Evolutionary conservation across 2,113 vertebrate genomes (phyloP), one percentile per base, ranked within the genome.

Genomic region (Hyla sarda): DNA sequence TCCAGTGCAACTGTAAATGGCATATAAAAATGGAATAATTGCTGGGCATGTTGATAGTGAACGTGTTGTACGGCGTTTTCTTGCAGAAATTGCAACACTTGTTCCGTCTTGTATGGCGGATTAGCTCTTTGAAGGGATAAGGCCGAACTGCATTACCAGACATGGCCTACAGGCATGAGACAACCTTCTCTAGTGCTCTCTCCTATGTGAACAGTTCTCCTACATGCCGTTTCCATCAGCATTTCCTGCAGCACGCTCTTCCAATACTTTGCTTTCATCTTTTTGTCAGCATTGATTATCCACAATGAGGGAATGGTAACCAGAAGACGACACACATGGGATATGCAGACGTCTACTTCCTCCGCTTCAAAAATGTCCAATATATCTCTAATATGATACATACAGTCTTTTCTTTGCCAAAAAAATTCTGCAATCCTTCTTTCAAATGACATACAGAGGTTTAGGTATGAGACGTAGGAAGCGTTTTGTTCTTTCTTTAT

Each of bases 341-440:
- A 74, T 28, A 47, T 74, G 6, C 23, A 48, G 72, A 74, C 72
- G 25, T 74, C 72, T 74, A 34, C 72, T 74, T 74, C 72, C 69
- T 72, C 32, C 34, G 16, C 32, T 41, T 72, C 8, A 14, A 74
- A 74, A 48, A 4, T 25, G 23, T 47, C n/a, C 41, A 74, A 25
- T n/a, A 14, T 65, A 74, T 74, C n/a, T 48, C 11, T 47, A 48
- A 48, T 25, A n/a, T 14, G 72, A 72, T 7, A 72, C 13, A 37
- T 19, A 8, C 13, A 34, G 34, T 41, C 32, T 21, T 72, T 72
- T 41, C 32, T 30, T 56, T 23, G 54, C 54, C 21, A 56, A 72
- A 34, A 72, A 72, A 72, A 41, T 16, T 72, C 32, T 56, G 54
- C 54, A 56, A 56, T 23, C 21, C 2, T 21, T 23, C 54, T 56